Conservation (phyloP, 2,888 invertebrate genomes). For the Pristionchus fissidentatus region DNA sequence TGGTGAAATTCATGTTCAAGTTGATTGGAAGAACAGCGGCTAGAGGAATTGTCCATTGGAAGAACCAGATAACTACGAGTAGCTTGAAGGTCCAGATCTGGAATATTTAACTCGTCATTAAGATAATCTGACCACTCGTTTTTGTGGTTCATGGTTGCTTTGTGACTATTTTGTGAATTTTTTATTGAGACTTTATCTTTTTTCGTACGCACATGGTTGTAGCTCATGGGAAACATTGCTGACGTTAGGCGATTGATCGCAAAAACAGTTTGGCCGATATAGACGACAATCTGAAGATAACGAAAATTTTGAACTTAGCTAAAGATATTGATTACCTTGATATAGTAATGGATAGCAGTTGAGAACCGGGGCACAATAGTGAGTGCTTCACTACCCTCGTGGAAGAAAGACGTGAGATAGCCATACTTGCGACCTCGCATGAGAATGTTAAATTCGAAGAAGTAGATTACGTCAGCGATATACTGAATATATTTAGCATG, state of each 20-base stretch:
- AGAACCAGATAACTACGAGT: conserved; percentile 25
- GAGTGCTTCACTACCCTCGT: conserved; percentile 9
- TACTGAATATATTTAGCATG: conserved; percentile 46
- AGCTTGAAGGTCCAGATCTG: conserved; percentile 47
- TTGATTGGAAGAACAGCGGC: conserved; percentile 48
- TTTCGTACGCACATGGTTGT: conserved; percentile 34
- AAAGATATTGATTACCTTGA: conserved; percentile 27
- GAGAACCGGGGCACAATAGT: conserved; percentile 48
- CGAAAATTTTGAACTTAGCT: not conserved
- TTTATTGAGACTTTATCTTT: not conserved
- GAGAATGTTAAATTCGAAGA: conserved; percentile 50
- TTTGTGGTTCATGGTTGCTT: no score
- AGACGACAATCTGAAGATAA: conserved; percentile 48
- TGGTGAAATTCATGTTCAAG: conserved; percentile 36
- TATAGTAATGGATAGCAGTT: conserved; percentile 49
- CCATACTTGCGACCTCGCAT: conserved; percentile 50
- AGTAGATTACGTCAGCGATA: conserved; percentile 47
- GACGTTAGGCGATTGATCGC: conserved; percentile 49
- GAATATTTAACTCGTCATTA: not conserved
- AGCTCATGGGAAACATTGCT: conserved; percentile 46
- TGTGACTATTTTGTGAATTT: not conserved
- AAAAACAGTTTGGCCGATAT: conserved; percentile 49
- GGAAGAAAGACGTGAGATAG: conserved; percentile 50
- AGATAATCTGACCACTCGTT: not conserved
- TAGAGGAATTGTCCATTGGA: conserved; percentile 50